phyloP scores from a whole-genome alignment of 2,888 invertebrate species.

The Linhomoeus sp. region DNA sequence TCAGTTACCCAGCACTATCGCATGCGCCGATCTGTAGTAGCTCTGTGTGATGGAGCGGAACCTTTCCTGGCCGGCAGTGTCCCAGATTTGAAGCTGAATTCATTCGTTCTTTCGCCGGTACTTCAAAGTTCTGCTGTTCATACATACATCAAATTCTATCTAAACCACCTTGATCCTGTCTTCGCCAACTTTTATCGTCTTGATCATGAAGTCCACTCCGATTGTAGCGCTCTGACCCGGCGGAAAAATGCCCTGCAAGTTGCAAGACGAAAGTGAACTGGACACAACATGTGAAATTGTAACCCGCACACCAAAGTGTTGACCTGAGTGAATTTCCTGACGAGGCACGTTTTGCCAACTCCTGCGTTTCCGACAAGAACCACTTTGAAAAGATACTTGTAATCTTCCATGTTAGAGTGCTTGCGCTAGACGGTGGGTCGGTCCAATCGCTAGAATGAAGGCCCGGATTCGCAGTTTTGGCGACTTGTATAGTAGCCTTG shows the following conservation, averaged over 20 bases:
- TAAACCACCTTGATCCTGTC: conserved; percentile 33
- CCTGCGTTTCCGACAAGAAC: conserved; percentile 94
- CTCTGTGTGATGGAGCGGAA: conserved; percentile 94
- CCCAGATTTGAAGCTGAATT: conserved; percentile 85
- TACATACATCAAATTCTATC: not conserved
- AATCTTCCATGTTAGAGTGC: conserved; percentile 42
- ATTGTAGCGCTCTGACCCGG: conserved; percentile 96
- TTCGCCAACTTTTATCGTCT: conserved; percentile 73
- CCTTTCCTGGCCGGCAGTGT: conserved; percentile 82
- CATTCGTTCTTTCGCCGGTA: not conserved
- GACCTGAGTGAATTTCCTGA: conserved; percentile 80
- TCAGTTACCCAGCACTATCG: conserved; percentile 51
- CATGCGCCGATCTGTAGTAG: conserved; percentile 89
- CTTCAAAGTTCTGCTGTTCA: not conserved
- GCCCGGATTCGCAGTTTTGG: too few species aligned
- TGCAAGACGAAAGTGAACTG: too few species aligned
- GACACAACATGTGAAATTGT: too few species aligned
- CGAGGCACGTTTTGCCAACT: conserved; percentile 91
- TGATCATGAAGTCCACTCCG: conserved; percentile 98
- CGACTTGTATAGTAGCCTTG: too few species aligned
- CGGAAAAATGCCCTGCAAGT: conserved; percentile 71
- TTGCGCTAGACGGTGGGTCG: too few species aligned
- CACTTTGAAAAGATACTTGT: conserved; percentile 96
- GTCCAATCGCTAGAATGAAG: too few species aligned
- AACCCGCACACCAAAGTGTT: too few species aligned